phyloP scores from a whole-genome alignment of 2,113 vertebrate species.

The Probosciger aterrimus region DNA sequence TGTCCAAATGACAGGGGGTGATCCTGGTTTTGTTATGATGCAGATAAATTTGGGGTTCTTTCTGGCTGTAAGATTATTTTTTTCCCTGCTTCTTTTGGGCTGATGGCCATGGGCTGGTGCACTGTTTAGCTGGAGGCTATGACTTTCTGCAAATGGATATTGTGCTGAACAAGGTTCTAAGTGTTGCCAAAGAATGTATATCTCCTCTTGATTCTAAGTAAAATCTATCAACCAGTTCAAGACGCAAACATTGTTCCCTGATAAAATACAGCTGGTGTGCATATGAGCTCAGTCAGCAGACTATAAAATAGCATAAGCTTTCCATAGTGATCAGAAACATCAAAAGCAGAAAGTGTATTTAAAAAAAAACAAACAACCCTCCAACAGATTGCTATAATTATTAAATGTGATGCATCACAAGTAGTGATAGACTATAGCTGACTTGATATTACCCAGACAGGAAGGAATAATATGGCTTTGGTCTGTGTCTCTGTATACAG shows the following conservation, averaged over 20 bases:
- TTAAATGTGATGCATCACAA: background rate
- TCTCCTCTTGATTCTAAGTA: background rate
- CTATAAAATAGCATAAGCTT: conserved; percentile 31
- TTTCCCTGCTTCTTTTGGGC: background rate
- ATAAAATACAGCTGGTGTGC: conserved; percentile 39
- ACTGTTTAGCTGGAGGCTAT: background rate
- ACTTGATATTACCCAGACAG: background rate
- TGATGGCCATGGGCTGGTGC: background rate
- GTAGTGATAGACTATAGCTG: background rate
- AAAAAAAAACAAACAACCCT: background rate
- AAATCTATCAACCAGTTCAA: conserved; percentile 35
- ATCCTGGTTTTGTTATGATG: background rate
- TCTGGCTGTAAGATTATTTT: background rate
- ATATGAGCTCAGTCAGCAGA: conserved; percentile 43
- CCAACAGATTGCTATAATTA: conserved; percentile 32
- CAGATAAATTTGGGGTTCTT: background rate
- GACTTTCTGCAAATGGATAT: background rate
- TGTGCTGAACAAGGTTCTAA: conserved; percentile 11
- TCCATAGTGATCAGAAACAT: conserved; percentile 27
- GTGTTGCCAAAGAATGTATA: background rate
- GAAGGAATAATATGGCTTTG: background rate
- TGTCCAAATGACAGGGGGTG: background rate
- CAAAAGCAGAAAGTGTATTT: conserved; percentile 17
- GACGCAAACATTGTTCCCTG: conserved; percentile 18
- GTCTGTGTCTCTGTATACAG: background rate